Evolutionary conservation across 2,797 vertebrate species (phyloP).

Genomic region (Typhlichthys eigenmanni): DNA sequence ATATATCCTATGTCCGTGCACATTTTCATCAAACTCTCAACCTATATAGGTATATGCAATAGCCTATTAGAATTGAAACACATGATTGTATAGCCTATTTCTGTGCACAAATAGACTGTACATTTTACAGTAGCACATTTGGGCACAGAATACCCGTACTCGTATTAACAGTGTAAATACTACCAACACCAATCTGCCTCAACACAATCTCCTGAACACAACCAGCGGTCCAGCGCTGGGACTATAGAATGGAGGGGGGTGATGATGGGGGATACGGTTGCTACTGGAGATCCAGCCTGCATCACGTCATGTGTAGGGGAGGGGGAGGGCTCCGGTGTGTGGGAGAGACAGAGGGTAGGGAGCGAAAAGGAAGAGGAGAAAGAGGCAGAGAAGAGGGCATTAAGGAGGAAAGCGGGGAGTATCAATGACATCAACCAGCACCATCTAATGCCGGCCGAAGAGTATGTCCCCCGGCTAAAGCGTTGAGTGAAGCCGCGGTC

Average conservation of each 20-base stretch:
- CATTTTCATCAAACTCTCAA: not conserved
- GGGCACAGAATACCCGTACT: too few species aligned
- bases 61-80: too few species aligned
- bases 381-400: constrained; percentile 59
- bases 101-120: too few species aligned
- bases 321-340: constrained; percentile 41
- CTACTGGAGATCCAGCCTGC: constrained; percentile 76
- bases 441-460: constrained; percentile 62
- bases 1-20: not conserved
- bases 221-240: constrained; percentile 28
- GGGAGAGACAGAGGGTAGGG: constrained; percentile 27
- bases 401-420: constrained; percentile 69
- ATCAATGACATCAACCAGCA: constrained; percentile 79
- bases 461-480: constrained; percentile 68
- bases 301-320: constrained; percentile 72
- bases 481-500: constrained; percentile 63
- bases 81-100: too few species aligned
- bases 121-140: too few species aligned
- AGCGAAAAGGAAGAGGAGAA: constrained; percentile 13
- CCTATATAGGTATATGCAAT: too few species aligned
- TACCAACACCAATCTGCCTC: too few species aligned
- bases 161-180: constrained; percentile 16
- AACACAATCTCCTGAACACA: too few species aligned
- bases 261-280: constrained; percentile 63
- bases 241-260: constrained; percentile 50